phyloP scores from a whole-genome alignment of 2,888 invertebrate genomes.

The Polylopha cassiicola region DNA sequence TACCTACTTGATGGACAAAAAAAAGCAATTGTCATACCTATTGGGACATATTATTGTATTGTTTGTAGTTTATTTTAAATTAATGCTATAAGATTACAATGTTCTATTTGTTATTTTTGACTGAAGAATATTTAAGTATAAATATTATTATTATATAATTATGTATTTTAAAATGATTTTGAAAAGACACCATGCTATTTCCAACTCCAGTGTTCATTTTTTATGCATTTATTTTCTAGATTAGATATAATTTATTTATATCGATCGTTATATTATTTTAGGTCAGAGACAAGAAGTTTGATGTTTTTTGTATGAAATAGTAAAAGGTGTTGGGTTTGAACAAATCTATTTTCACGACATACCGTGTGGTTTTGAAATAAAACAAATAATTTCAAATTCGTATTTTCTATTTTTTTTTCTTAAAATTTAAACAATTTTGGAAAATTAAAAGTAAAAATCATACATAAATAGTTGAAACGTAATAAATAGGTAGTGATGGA shows the following conservation, averaged over 20 bases:
- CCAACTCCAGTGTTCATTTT: constrained; percentile 17
- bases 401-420: constrained; percentile 68
- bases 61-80: not conserved
- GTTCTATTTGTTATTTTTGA: no score
- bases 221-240: constrained; percentile 19
- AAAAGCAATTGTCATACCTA: no score
- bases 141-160: no score
- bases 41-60: constrained; percentile 8
- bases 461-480: constrained; percentile 58
- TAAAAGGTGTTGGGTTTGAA: constrained; percentile 38
- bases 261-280: constrained; percentile 31
- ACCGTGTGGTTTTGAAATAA: constrained; percentile 37
- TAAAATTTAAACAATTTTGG: constrained; percentile 63
- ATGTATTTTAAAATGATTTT: not conserved
- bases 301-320: constrained; percentile 23
- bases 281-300: constrained; percentile 27
- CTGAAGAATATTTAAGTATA: no score
- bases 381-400: constrained; percentile 41
- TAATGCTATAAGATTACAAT: no score
- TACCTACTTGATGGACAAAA: no score
- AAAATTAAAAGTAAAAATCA: constrained; percentile 45
- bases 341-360: constrained; percentile 7
- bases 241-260: constrained; percentile 12
- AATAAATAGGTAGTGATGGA: constrained; percentile 57
- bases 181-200: not conserved